phyloP scores from a whole-genome alignment of 2,888 invertebrate genomes.

The Sturmia bella region DNA sequence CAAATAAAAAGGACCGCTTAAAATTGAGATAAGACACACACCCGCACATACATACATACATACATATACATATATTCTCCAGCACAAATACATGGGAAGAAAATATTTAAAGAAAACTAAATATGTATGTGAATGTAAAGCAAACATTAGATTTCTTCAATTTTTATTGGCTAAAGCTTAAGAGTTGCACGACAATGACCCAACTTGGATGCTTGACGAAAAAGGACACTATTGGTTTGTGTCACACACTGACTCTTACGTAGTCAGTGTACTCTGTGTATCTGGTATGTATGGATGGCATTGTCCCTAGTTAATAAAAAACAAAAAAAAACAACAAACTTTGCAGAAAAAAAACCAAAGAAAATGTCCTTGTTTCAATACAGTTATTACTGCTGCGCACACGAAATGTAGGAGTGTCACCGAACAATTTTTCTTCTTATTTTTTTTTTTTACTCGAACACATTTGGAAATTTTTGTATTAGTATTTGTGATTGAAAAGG shows the following conservation, averaged over 20 bases:
- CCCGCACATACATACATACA: constrained; percentile 37
- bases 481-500: constrained; percentile 50
- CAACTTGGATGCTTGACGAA: constrained; percentile 72
- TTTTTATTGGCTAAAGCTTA: constrained; percentile 74
- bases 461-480: constrained; percentile 45
- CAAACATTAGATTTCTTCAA: constrained; percentile 64
- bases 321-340: neutral
- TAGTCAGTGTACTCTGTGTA: constrained; percentile 23
- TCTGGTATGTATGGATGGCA: constrained; percentile 38
- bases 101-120: constrained; percentile 10
- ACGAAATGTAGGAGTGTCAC: constrained; percentile 71
- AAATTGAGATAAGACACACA: constrained; percentile 34
- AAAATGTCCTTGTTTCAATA: constrained; percentile 68
- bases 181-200: constrained; percentile 73
- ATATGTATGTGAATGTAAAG: constrained; percentile 16
- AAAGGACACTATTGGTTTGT: constrained; percentile 75
- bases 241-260: constrained; percentile 66
- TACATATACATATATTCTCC: constrained; percentile 9
- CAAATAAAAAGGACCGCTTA: constrained; percentile 56
- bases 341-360: constrained; percentile 9
- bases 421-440: constrained; percentile 14
- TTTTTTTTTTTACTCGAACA: constrained; percentile 33
- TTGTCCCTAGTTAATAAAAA: constrained; percentile 64
- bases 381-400: constrained; percentile 70
- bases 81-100: neutral